Percentiles rank a stretch among this genome's conserved stretches.
phyloP scores from a whole-genome alignment of 1,140 invertebrate species.

The Ceratitis capitata region DNA sequence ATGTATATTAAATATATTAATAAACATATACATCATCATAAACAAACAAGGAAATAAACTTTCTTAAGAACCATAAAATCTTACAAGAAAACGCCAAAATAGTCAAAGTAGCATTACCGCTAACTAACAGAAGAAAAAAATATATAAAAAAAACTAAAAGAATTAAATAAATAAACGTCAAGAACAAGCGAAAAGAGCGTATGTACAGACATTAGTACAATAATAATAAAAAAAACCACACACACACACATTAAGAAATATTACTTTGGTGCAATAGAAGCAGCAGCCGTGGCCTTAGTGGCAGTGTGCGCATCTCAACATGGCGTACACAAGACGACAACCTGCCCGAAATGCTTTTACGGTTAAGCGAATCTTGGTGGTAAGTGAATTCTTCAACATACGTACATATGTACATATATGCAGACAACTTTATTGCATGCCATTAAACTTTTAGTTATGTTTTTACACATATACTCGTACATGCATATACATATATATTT shows the following conservation, averaged over 20 bases:
- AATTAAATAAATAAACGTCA: background rate
- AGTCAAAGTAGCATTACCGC: background rate
- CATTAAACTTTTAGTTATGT: background rate
- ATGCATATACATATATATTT: background rate
- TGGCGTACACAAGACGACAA: constrained; percentile 30
- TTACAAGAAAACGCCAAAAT: background rate
- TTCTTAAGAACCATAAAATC: background rate
- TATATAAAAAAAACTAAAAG: background rate
- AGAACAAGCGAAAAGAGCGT: background rate
- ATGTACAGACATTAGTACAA: background rate
- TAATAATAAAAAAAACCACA: background rate
- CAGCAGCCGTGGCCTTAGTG: constrained; percentile 4
- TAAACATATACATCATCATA: background rate
- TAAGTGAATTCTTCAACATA: constrained; percentile 49
- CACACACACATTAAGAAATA: background rate
- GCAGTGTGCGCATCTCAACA: constrained; percentile 26
- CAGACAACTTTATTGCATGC: background rate
- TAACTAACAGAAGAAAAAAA: background rate
- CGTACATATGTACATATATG: background rate
- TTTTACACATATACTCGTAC: background rate
- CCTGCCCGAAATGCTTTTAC: constrained; percentile 52
- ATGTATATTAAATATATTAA: no score
- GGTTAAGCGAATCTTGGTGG: constrained; percentile 63
- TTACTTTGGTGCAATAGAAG: background rate
- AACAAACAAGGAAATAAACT: background rate